Percentiles rank a stretch among this genome's conserved stretches.
Conservation (phyloP, 1,140 invertebrate species). For the Aphelinus certus region DNA sequence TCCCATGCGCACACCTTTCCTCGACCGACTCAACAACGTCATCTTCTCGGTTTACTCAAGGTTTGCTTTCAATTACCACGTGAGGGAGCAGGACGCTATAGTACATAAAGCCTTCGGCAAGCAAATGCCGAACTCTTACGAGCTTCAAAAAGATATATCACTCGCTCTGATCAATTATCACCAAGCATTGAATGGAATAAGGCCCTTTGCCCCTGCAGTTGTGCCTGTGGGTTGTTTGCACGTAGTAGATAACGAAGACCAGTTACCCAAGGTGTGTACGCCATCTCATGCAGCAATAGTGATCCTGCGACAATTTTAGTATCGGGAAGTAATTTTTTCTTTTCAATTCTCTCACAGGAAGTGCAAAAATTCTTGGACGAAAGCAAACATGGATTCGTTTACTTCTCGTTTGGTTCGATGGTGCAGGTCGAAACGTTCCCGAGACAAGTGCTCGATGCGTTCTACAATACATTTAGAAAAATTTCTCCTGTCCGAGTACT, state of each 20-base stretch:
- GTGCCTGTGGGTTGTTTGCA: constrained; percentile 1
- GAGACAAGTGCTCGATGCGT: constrained; percentile 18
- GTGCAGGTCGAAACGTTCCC: constrained; percentile 35
- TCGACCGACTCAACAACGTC: background rate
- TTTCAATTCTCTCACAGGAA: background rate
- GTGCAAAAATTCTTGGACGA: background rate
- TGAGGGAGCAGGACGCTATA: background rate
- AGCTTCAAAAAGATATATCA: background rate
- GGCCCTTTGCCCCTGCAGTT: background rate
- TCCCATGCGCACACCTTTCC: background rate
- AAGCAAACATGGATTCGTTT: too few relatives aligned
- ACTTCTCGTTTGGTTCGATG: constrained; percentile 35
- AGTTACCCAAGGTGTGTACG: background rate
- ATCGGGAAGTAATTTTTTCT: background rate
- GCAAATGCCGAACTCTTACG: background rate
- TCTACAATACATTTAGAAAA: constrained; percentile 46
- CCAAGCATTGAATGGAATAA: background rate
- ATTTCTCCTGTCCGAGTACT: constrained; percentile 47
- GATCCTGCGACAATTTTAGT: too few relatives aligned
- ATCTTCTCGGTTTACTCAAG: background rate
- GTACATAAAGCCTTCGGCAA: background rate
- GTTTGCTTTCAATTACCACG: background rate
- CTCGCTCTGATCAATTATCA: constrained; percentile 3
- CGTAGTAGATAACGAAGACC: background rate
- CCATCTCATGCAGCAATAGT: background rate